Base-by-base conservation (phyloP, 2,888 invertebrate genomes). In the Microchrysa polita region DNA sequence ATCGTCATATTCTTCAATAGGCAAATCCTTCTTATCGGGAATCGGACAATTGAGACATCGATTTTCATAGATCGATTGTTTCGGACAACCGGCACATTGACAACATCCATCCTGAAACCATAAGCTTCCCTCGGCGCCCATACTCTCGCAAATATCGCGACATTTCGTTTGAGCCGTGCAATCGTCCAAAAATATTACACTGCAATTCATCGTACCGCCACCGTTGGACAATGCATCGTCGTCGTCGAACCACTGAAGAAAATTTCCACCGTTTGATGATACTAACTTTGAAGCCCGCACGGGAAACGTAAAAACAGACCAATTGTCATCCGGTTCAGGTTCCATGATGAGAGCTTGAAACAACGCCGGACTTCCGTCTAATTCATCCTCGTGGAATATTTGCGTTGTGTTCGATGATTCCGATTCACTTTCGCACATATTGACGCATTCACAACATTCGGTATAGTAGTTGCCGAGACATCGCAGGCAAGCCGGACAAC, bases 61-160 rank as follows among this genome's bases (percentile, higher is more conserved):
- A 16, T 57, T 69, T 20, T 69, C 69, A 20, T 57, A 55, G 2
- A 69, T 18, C 18, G 34, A 18, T 20, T 40, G 5, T 1, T 18
- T 55, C 9, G 67, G 67, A 40, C 69, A 69, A 14, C 69, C 69
- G 16, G 69, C 55, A 40, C 69, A 69, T 42, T 69, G 34, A 20
- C 69, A 69, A 20, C 69, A 69, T 10, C 69, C 69, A 69, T 69
- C 57, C 20, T 69, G 69, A 18, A 69, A 69, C 69, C 69, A 69
- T 20, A 69, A 1, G 42, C 69, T 69, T 12, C 14, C 16, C 20
- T 42, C 69, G 12, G 69, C 69, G 5, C 69, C 69, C 69, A 69
- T 69, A 42, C 57, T 57, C 40, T 55, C 55, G 40, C 69, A 69
- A 57, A 55, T 55, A 12, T n/a, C 40, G 7, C 20, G 27, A 23